Conservation (phyloP, 2,113 vertebrate genomes). For the Hippotragus niger region DNA sequence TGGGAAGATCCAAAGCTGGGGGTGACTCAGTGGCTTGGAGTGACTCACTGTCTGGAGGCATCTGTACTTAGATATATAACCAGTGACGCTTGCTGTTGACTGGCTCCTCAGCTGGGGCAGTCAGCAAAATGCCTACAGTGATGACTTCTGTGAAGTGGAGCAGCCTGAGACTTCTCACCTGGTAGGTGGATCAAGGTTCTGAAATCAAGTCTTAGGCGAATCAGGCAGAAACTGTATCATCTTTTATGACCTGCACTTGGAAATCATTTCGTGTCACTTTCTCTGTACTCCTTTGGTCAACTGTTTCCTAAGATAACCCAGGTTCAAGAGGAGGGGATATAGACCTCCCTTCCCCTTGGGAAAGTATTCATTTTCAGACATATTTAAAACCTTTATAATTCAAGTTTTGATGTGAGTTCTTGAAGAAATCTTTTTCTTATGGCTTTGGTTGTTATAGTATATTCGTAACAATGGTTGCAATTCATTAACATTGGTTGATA, state of each 20-base stretch:
- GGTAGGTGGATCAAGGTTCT: not conserved
- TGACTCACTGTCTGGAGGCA: not conserved
- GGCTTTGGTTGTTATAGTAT: not conserved
- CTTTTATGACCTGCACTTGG: not conserved
- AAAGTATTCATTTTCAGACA: not conserved
- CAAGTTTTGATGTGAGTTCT: not conserved
- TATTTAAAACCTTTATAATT: not conserved
- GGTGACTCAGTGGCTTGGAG: not conserved
- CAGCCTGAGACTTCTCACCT: not conserved
- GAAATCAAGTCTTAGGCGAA: slow-evolving; percentile 7
- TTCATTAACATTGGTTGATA: not conserved
- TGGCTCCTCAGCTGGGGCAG: not conserved
- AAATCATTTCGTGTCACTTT: not conserved
- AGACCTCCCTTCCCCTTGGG: not conserved
- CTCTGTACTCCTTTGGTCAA: not conserved
- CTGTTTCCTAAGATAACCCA: not conserved
- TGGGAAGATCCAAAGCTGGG: not conserved
- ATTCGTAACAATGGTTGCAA: not conserved
- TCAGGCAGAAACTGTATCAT: not conserved
- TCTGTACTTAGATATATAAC: not conserved
- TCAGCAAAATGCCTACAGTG: not conserved
- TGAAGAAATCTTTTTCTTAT: not conserved
- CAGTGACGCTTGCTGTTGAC: not conserved
- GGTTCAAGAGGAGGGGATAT: not conserved
- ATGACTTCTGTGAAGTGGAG: not conserved